Evolutionary conservation across 2,797 vertebrate genomes (phyloP), one percentile per base, ranked within the genome.

Genomic region (Echeneis naucrates): DNA sequence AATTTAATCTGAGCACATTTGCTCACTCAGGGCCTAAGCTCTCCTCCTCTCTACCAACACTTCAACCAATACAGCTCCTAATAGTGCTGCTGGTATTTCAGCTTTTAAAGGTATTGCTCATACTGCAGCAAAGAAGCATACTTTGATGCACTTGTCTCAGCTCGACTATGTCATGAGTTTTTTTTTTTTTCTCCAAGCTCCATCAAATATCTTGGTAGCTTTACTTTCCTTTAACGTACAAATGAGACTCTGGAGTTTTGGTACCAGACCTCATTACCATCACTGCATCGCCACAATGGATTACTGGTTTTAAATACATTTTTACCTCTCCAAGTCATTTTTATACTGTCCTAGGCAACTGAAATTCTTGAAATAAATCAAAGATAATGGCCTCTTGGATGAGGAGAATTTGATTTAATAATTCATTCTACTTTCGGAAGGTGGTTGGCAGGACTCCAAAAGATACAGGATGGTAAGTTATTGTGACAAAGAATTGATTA

Each of bases 1-100:
- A 72, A 81, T 81, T 76, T 69, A 52, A 77, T 72, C 53, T 44
- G 27, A 51, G 62, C 60, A 57, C 63, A 54, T 63, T 63, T 72
- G 8, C 52, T 58, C 58, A 51, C 44, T 72, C 38, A 14, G 33
- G 12, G 54, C 24, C 51, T 51, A 27, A 62, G 32, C 40, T 61
- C 68, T 61, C 23, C 59, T 69, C 26, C 24, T 56, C 38, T 38
- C 10, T 55, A 55, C 44, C 55, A 24, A 65, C 12, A 35, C 53
- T 33, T 26, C 4, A 10, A 65, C 53, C 5, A 60, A 23, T 21
- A 21, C 11, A 52, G 17, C 47, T 45, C 45, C 13, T 27, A 23
- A 13, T 19, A 30, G 1, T 26, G 26, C 38, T 23, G 30, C 48
- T 76, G 11, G 10, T 14, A n/a, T 12, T 54, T 5, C 52, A 13